These are phyloP conservation scores for Strigops habroptila DNA, from an alignment of 2,113 vertebrate genomes.

Conservation along the genomic window DNA sequence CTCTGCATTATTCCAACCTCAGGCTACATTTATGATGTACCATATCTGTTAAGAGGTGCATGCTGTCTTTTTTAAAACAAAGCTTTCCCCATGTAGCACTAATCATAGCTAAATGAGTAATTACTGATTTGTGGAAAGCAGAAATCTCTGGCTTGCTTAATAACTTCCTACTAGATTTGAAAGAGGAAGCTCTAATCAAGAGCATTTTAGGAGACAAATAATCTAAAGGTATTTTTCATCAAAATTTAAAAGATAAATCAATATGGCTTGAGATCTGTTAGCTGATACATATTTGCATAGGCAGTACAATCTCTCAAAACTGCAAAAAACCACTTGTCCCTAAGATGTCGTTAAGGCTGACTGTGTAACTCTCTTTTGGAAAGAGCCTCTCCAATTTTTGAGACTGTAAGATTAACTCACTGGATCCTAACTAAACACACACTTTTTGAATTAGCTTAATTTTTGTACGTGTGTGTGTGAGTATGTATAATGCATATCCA, in stretches of 20 bases:
- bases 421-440: not conserved
- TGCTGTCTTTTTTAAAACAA: not conserved
- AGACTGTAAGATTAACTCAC: not conserved
- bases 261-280: not conserved
- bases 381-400: not conserved
- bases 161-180: not conserved
- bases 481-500: not conserved
- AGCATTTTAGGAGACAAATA: not conserved
- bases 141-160: not conserved
- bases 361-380: not conserved
- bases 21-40: not conserved
- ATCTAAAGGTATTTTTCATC: not conserved
- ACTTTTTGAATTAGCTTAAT: not conserved
- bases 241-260: not conserved
- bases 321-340: not conserved
- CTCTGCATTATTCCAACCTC: not conserved
- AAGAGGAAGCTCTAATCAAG: not conserved
- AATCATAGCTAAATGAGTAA: not conserved
- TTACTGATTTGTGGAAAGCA: not conserved
- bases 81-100: not conserved
- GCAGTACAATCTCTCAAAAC: not conserved
- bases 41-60: not conserved
- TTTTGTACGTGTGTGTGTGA: fast-evolving
- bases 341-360: not conserved
- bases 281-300: not conserved